These are phyloP conservation scores for Ornithoptera alexandrae DNA, from an alignment of 2,888 invertebrate species.

Conservation along the genomic window DNA sequence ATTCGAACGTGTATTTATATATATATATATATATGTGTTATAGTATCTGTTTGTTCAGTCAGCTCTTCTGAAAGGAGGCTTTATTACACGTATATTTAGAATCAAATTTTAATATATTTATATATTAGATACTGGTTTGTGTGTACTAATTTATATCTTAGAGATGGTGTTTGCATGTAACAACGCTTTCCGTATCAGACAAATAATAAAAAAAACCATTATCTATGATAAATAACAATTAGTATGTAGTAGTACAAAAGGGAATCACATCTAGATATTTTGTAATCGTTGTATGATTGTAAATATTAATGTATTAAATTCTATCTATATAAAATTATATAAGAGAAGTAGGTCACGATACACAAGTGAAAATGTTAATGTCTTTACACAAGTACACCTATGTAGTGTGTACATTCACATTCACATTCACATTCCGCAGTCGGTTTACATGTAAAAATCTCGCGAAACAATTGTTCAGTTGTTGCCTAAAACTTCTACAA, in stretches of 20 bases:
- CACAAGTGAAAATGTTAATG: conserved; percentile 17
- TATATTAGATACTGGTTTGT: neutral
- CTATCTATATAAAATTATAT: conserved; percentile 28
- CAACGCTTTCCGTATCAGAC: too few relatives aligned
- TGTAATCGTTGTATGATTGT: conserved; percentile 28
- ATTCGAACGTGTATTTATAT: neutral
- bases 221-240: too few relatives aligned
- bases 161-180: too few relatives aligned
- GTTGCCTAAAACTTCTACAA: conserved; percentile 67
- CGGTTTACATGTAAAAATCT: conserved; percentile 25
- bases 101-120: conserved; percentile 14
- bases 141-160: too few relatives aligned
- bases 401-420: conserved; percentile 13
- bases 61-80: conserved; percentile 8
- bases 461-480: conserved; percentile 44
- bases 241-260: too few relatives aligned
- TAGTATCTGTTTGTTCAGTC: neutral
- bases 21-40: neutral
- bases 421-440: neutral
- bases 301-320: conserved; percentile 18
- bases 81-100: conserved; percentile 14
- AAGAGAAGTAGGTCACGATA: conserved; percentile 22
- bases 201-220: too few relatives aligned
- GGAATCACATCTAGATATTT: conserved; percentile 19
- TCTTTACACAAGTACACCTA: conserved; percentile 13